Evolutionary conservation across 2,888 invertebrate genomes (phyloP).

Genomic region (Lepidochitona cinerea): DNA sequence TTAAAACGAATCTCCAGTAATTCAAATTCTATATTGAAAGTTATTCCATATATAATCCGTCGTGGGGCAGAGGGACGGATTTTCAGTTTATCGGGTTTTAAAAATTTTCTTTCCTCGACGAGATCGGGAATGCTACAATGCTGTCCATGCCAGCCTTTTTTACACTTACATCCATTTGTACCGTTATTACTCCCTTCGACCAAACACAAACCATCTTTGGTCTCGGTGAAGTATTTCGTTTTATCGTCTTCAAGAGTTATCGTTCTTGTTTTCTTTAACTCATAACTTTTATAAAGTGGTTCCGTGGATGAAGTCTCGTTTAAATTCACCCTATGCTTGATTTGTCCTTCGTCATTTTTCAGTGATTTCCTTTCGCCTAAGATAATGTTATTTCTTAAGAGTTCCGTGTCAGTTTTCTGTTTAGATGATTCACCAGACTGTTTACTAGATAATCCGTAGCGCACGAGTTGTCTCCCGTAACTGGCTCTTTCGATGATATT

Average conservation of each 20-base stretch:
- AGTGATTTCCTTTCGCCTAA: too few species aligned
- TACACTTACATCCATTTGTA: not conserved
- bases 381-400: too few species aligned
- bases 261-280: not conserved
- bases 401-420: too few species aligned
- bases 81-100: not conserved
- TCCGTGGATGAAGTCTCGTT: not conserved
- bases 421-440: too few species aligned
- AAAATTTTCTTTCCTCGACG: constrained; percentile 14
- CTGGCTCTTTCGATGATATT: too few species aligned
- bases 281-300: not conserved
- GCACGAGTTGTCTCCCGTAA: too few species aligned
- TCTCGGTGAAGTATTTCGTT: not conserved
- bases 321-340: too few species aligned
- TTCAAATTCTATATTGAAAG: constrained; percentile 33
- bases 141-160: constrained; percentile 27
- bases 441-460: too few species aligned
- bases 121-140: constrained; percentile 29
- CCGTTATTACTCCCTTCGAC: not conserved
- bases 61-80: constrained; percentile 16
- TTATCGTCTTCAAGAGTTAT: not conserved
- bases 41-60: constrained; percentile 28
- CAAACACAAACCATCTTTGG: not conserved
- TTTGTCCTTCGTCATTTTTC: too few species aligned
- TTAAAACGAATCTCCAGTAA: constrained; percentile 74